Percentiles rank a stretch among this genome's conserved stretches.
Conservation (phyloP, 2,888 invertebrate genomes). For the Xylophagus ater region DNA sequence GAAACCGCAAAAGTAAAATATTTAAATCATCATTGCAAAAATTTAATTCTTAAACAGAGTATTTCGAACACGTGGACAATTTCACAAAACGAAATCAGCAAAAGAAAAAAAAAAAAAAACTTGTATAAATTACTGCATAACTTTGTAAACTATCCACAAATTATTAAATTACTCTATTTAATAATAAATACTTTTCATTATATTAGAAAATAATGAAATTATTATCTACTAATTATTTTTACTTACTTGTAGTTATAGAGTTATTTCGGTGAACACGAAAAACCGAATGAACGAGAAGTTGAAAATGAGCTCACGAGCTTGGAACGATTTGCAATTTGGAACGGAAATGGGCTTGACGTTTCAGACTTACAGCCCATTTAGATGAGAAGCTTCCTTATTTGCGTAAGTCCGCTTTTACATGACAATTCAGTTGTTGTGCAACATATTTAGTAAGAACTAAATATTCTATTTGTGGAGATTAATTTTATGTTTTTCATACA, state of each 20-base stretch:
- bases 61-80: constrained; percentile 23
- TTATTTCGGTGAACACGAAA: constrained; percentile 34
- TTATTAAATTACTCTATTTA: background rate
- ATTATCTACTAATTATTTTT: background rate
- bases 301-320: no score
- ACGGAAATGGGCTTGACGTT: no score
- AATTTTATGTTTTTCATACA: no score
- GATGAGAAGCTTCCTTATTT: no score
- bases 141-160: background rate
- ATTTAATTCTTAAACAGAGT: background rate
- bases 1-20: constrained; percentile 40
- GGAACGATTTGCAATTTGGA: no score
- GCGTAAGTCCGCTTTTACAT: no score
- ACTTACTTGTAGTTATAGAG: constrained; percentile 34
- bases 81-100: background rate
- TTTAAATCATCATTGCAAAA: constrained; percentile 30
- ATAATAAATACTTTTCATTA: background rate
- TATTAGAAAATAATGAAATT: constrained; percentile 6
- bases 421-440: no score
- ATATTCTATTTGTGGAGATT: no score
- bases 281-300: constrained; percentile 37
- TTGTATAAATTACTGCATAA: background rate
- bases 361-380: no score
- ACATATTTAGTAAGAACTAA: no score
- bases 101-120: background rate